Evolutionary conservation across 2,888 invertebrate genomes (phyloP), one percentile per base, ranked within the genome.

Genomic region (Opisthograptis luteolata): DNA sequence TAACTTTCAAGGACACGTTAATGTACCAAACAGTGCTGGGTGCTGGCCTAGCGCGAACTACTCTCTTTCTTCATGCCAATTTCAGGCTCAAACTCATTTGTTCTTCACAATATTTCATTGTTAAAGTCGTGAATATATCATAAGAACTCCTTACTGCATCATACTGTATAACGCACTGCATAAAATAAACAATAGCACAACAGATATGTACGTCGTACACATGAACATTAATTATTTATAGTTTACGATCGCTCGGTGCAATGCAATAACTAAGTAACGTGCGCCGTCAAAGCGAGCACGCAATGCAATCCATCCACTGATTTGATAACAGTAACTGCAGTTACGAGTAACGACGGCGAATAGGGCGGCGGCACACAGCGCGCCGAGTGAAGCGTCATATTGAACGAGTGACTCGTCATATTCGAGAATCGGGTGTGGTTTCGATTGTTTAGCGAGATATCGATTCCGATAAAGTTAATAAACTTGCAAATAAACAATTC

Each of bases 271-370:
- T 55, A 55, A 57, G 59, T 57, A 58, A 58, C 58, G 65, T 50
- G 53, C 58, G 60, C 65, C 67, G 75, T 77, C 74, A 66, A 65
- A 70, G 61, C 60, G 65, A 62, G 67, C 80, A 80, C 74, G 78
- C 79, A 59, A 80, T 58, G 70, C 70, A 62, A 75, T 75, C 71
- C 70, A 66, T 76, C 67, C 69, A 67, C 28, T 50, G 61, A 66
- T 78, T 79, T 79, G 77, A 79, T 78, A 74, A 76, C 74, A 76
- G 75, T 78, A 74, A 76, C 74, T 77, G 75, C 76, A 70, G 58
- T 72, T 64, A 68, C 58, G 52, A n/a, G n/a, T n/a, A n/a, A 55
- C 56, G 66, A 58, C 53, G 35, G 32, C 28, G n/a, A 28, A 30
- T 40, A 54, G 51, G 55, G 41, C 20, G 37, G 56, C 27, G 54